These are phyloP conservation scores for Myopa testacea DNA, from an alignment of 2,888 invertebrate species.

Conservation along the genomic window DNA sequence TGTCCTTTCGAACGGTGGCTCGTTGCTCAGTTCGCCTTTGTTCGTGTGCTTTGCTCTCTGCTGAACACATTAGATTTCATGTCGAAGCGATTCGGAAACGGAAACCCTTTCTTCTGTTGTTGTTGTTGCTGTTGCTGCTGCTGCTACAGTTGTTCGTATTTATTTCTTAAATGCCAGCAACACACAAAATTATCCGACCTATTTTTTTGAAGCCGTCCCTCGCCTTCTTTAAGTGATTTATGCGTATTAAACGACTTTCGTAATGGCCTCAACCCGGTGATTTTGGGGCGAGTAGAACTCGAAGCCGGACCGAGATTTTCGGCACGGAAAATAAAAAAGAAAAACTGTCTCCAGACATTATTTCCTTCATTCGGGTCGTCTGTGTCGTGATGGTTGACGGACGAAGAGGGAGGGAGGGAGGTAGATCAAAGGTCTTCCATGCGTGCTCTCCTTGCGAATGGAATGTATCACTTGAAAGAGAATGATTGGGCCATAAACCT, in stretches of 20 bases:
- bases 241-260: slow-evolving; percentile 34
- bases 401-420: background rate
- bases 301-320: background rate
- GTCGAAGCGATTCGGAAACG: slow-evolving; percentile 15
- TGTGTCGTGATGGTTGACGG: background rate
- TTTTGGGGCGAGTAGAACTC: background rate
- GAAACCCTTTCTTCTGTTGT: slow-evolving; percentile 13
- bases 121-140: background rate
- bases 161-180: background rate
- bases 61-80: slow-evolving; percentile 15
- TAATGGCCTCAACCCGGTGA: slow-evolving; percentile 2
- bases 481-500: no score
- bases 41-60: background rate
- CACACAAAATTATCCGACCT: slow-evolving; percentile 20
- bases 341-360: slow-evolving; percentile 17
- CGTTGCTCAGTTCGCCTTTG: background rate
- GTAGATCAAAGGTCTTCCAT: background rate
- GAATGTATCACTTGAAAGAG: no score
- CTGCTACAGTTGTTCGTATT: slow-evolving; percentile 4
- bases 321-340: background rate
- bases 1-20: background rate
- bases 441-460: background rate
- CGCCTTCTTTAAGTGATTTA: slow-evolving; percentile 26
- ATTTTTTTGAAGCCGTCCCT: slow-evolving; percentile 4
- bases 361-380: background rate